Base-by-base conservation (phyloP, 30 jellyfish, hydroid and myxozoan species). In the Chrysaora quinquecirrha region DNA sequence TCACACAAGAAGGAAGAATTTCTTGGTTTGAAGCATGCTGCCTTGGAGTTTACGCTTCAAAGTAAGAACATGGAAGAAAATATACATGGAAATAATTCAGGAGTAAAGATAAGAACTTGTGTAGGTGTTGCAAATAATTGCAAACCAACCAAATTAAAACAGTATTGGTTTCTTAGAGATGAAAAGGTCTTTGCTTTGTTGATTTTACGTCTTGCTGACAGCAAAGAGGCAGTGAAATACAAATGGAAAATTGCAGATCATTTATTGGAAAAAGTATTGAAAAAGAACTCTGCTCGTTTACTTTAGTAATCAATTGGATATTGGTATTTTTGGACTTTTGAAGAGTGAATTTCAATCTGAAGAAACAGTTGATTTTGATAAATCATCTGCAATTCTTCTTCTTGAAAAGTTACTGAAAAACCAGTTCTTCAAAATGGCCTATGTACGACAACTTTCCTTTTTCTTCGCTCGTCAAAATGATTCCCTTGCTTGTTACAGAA, bases 371-470 rank as follows among this genome's bases (percentile, higher is more conserved):
- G 60, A 69, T 24, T 3, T 61, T 20, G 29, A 52, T 25, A 9
- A 52, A 11, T 69, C 80, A 20, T 19, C 71, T 18, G 50, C 78
- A 1, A 31, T 82, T 1, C 28, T 25, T 2, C 46, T 82, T 30
- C 68, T 82, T 34, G 20, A 30, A 29, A 35, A 35, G 47, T 9
- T 82, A 35, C 23, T 82, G 24, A 43, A 1, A 50, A 48, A 64
- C 7, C 70, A 75, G 6, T 49, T 24, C 49, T 48, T 82, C 10
- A 82, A 38, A 25, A 19, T 68, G 6, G 38, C 63, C 43, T 49
- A 30, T 48, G 29, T 33, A 2, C 78, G 85, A 16, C 92, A 69
- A 64, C 28, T 82, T 2, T 78, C 92, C 19, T 82, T 6, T 80
- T 33, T 61, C 73, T 52, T 69, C 7, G 81, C 92, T 27, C 80